Evolutionary conservation across 2,113 vertebrate genomes (phyloP), one percentile per base, ranked within the genome.

Genomic region (Nansenia antarctica): DNA sequence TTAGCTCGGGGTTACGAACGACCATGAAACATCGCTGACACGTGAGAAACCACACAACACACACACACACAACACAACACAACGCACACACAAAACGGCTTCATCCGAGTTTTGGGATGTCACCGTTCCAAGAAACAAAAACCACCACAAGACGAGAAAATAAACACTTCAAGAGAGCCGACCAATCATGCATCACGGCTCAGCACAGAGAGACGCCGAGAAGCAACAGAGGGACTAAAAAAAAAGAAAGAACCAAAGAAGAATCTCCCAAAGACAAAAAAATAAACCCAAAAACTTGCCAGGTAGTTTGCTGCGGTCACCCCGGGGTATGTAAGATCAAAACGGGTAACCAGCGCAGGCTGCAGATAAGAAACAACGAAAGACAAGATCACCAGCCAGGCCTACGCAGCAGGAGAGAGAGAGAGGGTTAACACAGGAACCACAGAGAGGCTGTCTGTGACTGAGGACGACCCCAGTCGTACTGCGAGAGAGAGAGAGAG

Each of bases 311-410:
- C 84, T 72, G 88, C 76, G 69, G 87, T 91, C 89, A 89, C 85
- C 85, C 90, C 88, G 26, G 88, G 88, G 87, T 90, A 91, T 69
- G 90, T 86, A 87, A 92, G 90, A 90, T 91, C 90, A 91, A 88
- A 92, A 87, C 85, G 86, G 87, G 90, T 91, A 86, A 92, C 90
- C 91, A 91, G 85, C 52, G 88, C 88, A 86, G 90, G 89, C 90
- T 92, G 91, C 88, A 87, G 88, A 81, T 85, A 82, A 89, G 82
- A 88, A 86, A 89, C 58, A 86, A 89, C 58, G 75, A 88, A 82
- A 88, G 63, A 88, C 67, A 90, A 63, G 3, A 65, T 89, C 84
- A 90, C 76, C 45, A 76, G 73, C 72, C 62, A 73, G 74, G 75
- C n/a, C n/a, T 63, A 77, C 61, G 66, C 69, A 26, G 34, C 29